phyloP scores from a whole-genome alignment of 2,113 vertebrate genomes.

The Rhadina sibilatrix region DNA sequence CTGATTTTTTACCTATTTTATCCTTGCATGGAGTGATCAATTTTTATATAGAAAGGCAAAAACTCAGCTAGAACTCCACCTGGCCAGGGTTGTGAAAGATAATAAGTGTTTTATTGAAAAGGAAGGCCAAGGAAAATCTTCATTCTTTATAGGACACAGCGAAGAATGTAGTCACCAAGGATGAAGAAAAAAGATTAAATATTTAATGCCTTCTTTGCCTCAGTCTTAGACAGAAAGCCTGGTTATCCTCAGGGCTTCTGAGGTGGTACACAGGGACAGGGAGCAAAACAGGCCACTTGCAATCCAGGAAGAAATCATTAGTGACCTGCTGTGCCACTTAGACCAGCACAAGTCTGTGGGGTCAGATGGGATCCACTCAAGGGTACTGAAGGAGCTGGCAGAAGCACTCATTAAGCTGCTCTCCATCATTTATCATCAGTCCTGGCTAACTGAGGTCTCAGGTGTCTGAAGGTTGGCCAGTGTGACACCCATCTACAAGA shows the following conservation, averaged over 20 bases:
- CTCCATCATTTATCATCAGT: background rate
- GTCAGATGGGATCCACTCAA: background rate
- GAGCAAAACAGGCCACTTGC: background rate
- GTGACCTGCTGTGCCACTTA: background rate
- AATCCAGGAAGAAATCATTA: background rate
- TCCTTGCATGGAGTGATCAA: background rate
- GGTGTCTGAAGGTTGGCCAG: background rate
- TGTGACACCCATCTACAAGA: background rate
- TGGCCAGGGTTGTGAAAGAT: background rate
- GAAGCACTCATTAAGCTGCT: accelerated
- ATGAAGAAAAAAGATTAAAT: background rate
- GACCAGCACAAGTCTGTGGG: no score
- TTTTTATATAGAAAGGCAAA: background rate
- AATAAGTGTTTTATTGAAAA: background rate
- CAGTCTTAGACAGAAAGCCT: background rate
- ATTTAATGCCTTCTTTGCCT: background rate
- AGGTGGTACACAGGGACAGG: no score
- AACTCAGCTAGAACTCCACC: background rate
- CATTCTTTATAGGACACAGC: background rate
- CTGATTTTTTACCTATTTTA: background rate
- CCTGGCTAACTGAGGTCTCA: background rate
- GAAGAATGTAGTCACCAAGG: background rate
- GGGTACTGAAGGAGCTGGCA: accelerated
- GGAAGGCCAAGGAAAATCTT: background rate
- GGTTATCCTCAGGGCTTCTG: background rate